Base-by-base conservation (phyloP, 2,113 vertebrate genomes). In the Heteronetta atricapilla region DNA sequence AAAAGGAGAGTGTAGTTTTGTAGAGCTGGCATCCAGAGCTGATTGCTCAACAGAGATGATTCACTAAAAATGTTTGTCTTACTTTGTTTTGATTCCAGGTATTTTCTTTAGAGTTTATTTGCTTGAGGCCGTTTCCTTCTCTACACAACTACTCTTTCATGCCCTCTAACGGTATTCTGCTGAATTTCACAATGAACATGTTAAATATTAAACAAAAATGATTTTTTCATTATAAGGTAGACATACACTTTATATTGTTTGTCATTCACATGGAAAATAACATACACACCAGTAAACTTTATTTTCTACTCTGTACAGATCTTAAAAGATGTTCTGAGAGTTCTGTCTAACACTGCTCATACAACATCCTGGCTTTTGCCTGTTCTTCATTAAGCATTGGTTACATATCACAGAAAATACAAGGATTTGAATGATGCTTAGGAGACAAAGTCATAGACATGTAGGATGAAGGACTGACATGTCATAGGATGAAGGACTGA, bases 141-240 rank as follows among this genome's bases (percentile, higher is more conserved):
- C 42, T 85, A 60, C 96, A 97, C 96, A 96, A 94, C 98, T 98
- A 98, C 98, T 98, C 97, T 97, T 96, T 98, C 92, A 95, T 97
- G 98, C 98, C 98, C 99, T 98, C 99, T 99, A 98, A 97, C 98
- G 99, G 98, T 88, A 52, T 40, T 59, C 63, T 6, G 81, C 60
- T 34, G 97, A 98, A 98, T 98, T 91, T 97, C 87, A 63, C 79
- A 66, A 26, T 29, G 66, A 31, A 89, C 63, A 86, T 2, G 46
- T 55, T 52, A 44, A 68, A 15, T 80, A 38, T 18, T 26, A 21
- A 36, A 84, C 63, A 64, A 20, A 68, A 75, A 67, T 4, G 26
- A 21, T 34, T 63, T 85, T 76, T 36, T 93, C 56, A 6, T 44
- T 42, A 25, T 14, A 48, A 82, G 50, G 28, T 36, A 85, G 21